These are phyloP conservation scores for Amiota mariae DNA, from an alignment of 2,888 invertebrate species.

Conservation along the genomic window DNA sequence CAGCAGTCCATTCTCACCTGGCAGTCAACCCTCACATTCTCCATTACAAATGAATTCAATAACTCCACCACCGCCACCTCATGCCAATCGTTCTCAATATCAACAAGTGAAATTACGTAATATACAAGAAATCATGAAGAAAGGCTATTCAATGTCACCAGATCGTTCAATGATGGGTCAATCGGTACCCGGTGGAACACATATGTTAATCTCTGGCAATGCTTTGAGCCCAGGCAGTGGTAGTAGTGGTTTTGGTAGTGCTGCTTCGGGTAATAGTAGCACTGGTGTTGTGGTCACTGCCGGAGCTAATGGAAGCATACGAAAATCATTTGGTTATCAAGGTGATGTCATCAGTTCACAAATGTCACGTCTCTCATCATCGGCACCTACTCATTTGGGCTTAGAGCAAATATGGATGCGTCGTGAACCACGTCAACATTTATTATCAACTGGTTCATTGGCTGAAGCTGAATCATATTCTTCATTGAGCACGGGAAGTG, in stretches of 20 bases:
- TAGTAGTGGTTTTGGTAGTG: conserved; percentile 71
- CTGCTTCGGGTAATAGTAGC: conserved; percentile 53
- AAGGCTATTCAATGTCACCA: conserved; percentile 77
- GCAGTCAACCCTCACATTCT: conserved; percentile 75
- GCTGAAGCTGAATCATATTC: conserved; percentile 90
- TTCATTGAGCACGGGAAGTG: conserved; percentile 86
- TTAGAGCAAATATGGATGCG: conserved; percentile 90
- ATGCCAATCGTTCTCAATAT: conserved; percentile 69
- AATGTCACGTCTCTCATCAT: conserved; percentile 84
- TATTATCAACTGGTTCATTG: conserved; percentile 87
- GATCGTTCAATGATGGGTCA: conserved; percentile 78
- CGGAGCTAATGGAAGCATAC: conserved; percentile 48
- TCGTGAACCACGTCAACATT: conserved; percentile 88
- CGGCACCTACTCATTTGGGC: conserved; percentile 87
- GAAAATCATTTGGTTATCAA: conserved; percentile 65
- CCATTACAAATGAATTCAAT: conserved; percentile 68
- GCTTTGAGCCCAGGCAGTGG: conserved; percentile 69
- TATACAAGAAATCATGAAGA: conserved; percentile 77
- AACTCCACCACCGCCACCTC: conserved; percentile 74
- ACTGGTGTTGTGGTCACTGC: conserved; percentile 40
- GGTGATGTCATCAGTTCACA: conserved; percentile 60
- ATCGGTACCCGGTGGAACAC: conserved; percentile 77
- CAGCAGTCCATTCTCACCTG: conserved; percentile 46
- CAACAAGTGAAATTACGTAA: conserved; percentile 70
- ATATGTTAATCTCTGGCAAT: conserved; percentile 71